These are phyloP conservation scores for Ameiurus melas DNA, from an alignment of 2,113 vertebrate genomes.

Conservation along the genomic window DNA sequence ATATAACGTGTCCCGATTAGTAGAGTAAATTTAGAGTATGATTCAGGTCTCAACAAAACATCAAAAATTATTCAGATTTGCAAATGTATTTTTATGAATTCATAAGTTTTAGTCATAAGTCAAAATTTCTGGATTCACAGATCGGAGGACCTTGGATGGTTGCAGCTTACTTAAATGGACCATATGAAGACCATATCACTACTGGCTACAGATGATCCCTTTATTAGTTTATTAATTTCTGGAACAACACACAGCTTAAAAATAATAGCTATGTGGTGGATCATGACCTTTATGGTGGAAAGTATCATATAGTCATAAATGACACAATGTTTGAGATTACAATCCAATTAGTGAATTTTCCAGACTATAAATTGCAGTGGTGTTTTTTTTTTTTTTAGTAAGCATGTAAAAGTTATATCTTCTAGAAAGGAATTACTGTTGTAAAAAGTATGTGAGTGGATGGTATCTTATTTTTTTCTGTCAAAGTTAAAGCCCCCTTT, in stretches of 20 bases:
- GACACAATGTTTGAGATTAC: too few species aligned
- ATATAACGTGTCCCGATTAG: background rate
- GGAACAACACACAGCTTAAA: background rate
- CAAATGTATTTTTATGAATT: background rate
- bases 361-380: too few species aligned
- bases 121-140: conserved; percentile 57
- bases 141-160: conserved; percentile 74
- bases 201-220: background rate
- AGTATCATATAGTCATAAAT: too few species aligned
- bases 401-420: too few species aligned
- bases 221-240: background rate
- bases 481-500: too few species aligned
- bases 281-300: background rate
- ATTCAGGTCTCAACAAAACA: background rate
- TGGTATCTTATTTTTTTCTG: too few species aligned
- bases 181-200: background rate
- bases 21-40: background rate
- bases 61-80: too few species aligned
- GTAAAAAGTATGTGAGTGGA: too few species aligned
- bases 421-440: too few species aligned
- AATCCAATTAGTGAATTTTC: too few species aligned
- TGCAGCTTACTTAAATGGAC: conserved; percentile 55
- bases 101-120: background rate
- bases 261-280: background rate
- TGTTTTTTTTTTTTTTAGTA: too few species aligned